Evolutionary conservation across 2,797 vertebrate species (phyloP), one percentile per base, ranked within the genome.

Genomic region (Saxicola maurus): DNA sequence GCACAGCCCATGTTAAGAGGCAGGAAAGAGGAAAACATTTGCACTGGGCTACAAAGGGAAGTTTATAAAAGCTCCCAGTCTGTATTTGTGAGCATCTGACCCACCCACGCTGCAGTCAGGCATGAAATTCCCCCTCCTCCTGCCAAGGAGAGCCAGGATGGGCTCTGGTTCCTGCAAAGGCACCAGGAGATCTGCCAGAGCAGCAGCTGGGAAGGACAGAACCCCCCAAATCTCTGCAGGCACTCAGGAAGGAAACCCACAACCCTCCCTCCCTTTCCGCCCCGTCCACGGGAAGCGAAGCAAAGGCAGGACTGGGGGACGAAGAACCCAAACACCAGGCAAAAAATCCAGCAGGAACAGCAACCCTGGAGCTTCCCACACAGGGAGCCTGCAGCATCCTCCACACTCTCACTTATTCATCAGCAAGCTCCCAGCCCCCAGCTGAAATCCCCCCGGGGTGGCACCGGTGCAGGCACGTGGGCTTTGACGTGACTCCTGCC

Each of bases 271-370:
- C 64, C 74, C n/a, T 65, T 67, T 60, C 73, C 4, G 2, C 46
- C 25, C 52, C 1, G 0, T 31, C 37, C 78, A 7, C 1, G 0
- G n/a, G 67, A 40, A 53, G 28, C 0, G 7, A 31, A 83, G 38
- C 13, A 35, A 64, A 31, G 6, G 20, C 2, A 9, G 52, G 17
- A 60, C 28, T 69, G 4, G 0, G 30, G 21, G 14, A 64, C 5
- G 0, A 66, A 68, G 4, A 53, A 79, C 59, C 25, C 3, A 1
- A 81, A 49, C 31, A 33, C 7, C 3, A 13, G 17, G 27, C 30
- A 31, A 52, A 62, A 45, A 65, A 59, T 4, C 4, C 79, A 61
- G 59, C 51, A 68, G 13, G 45, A 80, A 30, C 1, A 42, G 46
- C 48, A 90, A 35, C 28, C 68, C 72, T 6, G 33, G 28, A 84